Percentiles rank a stretch among this genome's conserved stretches.
These are phyloP conservation scores for Cyanocitta stelleri DNA, from an alignment of 2,113 vertebrate species.

Conservation along the genomic window DNA sequence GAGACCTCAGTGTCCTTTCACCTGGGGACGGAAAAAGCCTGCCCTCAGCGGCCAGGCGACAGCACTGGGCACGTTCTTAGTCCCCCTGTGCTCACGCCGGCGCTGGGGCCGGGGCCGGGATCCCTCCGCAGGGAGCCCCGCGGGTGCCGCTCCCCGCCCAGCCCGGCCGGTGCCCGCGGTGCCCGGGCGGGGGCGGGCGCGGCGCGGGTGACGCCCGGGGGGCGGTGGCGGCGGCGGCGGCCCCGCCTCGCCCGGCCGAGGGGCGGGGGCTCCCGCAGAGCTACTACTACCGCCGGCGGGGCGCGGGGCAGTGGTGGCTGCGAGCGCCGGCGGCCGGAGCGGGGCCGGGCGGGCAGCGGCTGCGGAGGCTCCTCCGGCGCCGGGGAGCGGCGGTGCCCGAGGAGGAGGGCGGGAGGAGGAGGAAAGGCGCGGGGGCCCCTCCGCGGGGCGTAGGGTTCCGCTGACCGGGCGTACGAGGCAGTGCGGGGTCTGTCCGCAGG, in stretches of 20 bases:
- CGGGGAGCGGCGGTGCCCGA: too few relatives aligned
- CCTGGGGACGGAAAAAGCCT: neutral
- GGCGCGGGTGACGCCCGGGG: neutral
- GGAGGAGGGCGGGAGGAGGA: neutral
- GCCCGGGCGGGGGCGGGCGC: neutral
- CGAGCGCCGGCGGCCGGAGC: neutral
- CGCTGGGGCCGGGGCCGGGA: too few relatives aligned
- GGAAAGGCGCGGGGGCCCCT: neutral
- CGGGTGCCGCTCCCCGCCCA: rapidly evolving
- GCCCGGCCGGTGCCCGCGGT: neutral
- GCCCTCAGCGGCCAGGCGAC: neutral
- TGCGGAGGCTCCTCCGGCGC: neutral
- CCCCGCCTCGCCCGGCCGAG: neutral
- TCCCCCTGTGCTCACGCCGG: too few relatives aligned
- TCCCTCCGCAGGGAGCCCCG: rapidly evolving
- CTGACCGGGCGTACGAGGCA: neutral
- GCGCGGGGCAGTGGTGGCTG: neutral
- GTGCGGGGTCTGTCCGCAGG: neutral
- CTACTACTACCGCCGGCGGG: neutral
- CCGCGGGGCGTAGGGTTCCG: neutral
- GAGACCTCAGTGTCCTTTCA: neutral
- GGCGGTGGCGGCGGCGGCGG: neutral
- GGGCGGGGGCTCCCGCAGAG: neutral
- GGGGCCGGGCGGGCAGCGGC: too few relatives aligned
- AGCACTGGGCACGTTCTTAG: neutral